Base-by-base conservation (phyloP, 2,113 vertebrate species). In the Brachirus orientalis region DNA sequence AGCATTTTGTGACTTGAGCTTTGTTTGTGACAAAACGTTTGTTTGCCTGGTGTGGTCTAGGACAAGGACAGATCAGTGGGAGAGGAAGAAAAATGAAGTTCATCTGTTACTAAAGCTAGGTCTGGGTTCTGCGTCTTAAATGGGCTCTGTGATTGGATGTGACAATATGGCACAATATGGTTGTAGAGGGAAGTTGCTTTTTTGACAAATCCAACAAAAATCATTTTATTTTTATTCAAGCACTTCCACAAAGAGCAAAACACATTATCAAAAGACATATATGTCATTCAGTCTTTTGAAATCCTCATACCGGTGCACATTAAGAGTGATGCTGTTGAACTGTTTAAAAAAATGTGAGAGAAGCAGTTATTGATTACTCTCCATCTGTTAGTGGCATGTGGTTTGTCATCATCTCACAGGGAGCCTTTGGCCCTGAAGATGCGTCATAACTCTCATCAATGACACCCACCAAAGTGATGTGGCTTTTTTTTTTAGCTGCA, bases 361-460 rank as follows among this genome's bases (percentile, higher is more conserved):
- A 53, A 2, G 12, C 46, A 22, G 59, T 70, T 65, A 69, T 44
- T 50, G 38, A 85, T 76, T 74, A 81, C 57, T 68, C 22, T 4
- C 0, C 47, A 60, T 56, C 61, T 79, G 70, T 37, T 75, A 43
- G 44, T 72, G 82, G 52, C 73, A 69, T 65, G 55, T 38, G 69
- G 67, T 83, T 82, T 63, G 63, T 81, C 55, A 74, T 68, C 40
- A 63, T 70, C 50, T 66, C 54, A 51, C 47, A 20, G 19, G 7
- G 22, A 37, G 62, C 63, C 47, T 68, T 45, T 48, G 57, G 63
- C 63, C 60, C 56, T 6, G 8, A 45, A 60, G 52, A 76, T 48
- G 53, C 13, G 0, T 77, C 54, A 68, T 72, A 61, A 53, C 40
- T 67, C 57, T 68, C 54, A 38, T 58, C 19, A 63, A 0, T 40